Evolutionary conservation across 1,140 invertebrate species (phyloP).

Genomic region (Megalonaias nervosa): DNA sequence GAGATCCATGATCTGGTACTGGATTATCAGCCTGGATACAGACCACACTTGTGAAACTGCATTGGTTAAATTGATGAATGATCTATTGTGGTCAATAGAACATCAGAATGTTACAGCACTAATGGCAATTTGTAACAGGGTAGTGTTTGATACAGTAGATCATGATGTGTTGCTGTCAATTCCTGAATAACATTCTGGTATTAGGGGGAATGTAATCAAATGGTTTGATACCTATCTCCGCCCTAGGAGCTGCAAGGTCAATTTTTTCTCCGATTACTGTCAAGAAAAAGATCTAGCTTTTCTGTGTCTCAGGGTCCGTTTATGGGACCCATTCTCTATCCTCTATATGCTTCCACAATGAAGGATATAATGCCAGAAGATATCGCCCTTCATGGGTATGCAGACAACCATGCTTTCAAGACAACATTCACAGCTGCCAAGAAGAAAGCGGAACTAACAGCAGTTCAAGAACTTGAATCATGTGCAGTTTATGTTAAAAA

Average conservation of each 20-base stretch:
- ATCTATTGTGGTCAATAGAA: conserved; percentile 22
- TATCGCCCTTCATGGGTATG: neutral
- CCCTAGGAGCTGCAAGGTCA: conserved; percentile 9
- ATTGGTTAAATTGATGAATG: conserved; percentile 26
- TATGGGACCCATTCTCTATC: neutral
- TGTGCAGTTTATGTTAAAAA: neutral
- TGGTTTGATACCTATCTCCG: conserved; percentile 1
- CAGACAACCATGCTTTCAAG: neutral
- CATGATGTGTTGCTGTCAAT: conserved; percentile 1
- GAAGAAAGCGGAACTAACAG: neutral
- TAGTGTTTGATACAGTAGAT: conserved; percentile 19
- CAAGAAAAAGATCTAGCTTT: neutral
- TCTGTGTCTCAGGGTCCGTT: neutral
- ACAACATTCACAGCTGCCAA: neutral
- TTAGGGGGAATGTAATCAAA: neutral
- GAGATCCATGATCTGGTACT: neutral
- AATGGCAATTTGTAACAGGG: conserved; percentile 23
- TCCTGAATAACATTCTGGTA: neutral
- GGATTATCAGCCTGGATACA: conserved; percentile 10
- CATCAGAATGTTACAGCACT: conserved; percentile 18
- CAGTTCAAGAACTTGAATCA: neutral
- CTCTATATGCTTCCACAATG: neutral
- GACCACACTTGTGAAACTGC: conserved; percentile 24
- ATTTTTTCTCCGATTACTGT: neutral
- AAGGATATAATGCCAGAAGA: neutral